Evolutionary conservation across 23 tunicate species (phyloP).

Genomic region (Clavelina lepadiformis): DNA sequence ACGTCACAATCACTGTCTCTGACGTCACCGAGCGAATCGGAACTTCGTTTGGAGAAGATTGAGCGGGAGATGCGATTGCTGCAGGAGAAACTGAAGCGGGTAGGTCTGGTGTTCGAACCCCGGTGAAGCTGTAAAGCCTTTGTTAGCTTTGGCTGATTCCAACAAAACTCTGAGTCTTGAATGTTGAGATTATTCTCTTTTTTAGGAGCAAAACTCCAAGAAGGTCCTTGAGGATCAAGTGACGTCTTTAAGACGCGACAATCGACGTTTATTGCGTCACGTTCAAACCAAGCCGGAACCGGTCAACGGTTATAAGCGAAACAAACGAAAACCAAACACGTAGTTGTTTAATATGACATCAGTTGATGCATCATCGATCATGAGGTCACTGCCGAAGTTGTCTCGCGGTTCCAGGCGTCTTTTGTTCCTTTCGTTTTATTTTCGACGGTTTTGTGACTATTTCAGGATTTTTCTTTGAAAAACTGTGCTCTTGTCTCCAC

Average conservation of each 20-base stretch:
- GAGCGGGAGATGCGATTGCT: constrained; percentile 16
- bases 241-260: constrained; percentile 45
- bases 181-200: no score
- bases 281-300: constrained; percentile 10
- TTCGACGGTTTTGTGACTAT: no score
- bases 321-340: constrained; percentile 3
- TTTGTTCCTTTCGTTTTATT: no score
- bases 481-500: no score
- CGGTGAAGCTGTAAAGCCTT: no score
- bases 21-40: constrained; percentile 24
- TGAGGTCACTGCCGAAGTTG: no score
- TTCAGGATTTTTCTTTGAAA: no score
- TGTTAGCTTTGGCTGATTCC: no score
- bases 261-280: constrained; percentile 50
- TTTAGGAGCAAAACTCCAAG: constrained; percentile 73
- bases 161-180: no score
- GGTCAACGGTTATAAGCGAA: not conserved
- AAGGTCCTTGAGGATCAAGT: constrained; percentile 44
- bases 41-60: constrained; percentile 36
- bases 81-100: constrained; percentile 36
- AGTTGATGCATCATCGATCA: not conserved
- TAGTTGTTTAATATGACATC: not conserved
- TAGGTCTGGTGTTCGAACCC: constrained; percentile 1
- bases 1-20: no score
- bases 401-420: no score